These are phyloP conservation scores for Heliconius sara DNA, from an alignment of 2,888 invertebrate genomes.

Conservation along the genomic window DNA sequence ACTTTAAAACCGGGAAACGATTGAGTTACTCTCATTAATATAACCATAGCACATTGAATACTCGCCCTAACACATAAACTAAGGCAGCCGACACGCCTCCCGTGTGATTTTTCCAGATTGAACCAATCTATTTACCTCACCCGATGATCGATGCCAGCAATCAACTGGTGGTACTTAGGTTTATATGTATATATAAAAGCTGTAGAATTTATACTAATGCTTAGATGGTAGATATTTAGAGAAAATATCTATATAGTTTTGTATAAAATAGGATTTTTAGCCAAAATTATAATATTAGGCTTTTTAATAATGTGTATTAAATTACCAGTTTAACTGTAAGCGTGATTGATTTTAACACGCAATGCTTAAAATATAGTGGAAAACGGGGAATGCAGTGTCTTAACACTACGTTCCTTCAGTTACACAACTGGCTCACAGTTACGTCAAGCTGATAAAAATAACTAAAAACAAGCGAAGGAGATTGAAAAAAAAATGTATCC, in stretches of 20 bases:
- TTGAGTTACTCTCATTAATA: not conserved
- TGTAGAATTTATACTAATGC: not conserved
- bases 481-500: no score
- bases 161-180: conserved; percentile 32
- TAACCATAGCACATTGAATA: conserved; percentile 3
- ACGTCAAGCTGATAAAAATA: no score
- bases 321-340: no score
- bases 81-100: conserved; percentile 58
- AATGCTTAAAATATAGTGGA: no score
- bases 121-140: conserved; percentile 69
- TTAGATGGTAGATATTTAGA: not conserved
- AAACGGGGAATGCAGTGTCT: no score
- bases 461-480: no score
- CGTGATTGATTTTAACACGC: no score
- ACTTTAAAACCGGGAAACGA: not conserved
- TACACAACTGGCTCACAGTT: no score
- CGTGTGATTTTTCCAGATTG: conserved; percentile 76
- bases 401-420: no score
- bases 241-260: not conserved
- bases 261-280: not conserved
- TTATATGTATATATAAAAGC: not conserved
- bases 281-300: no score
- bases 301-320: not conserved
- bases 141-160: conserved; percentile 46
- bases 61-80: conserved; percentile 31